These are phyloP conservation scores for Parus major DNA, from an alignment of 2,113 vertebrate species.

Conservation along the genomic window DNA sequence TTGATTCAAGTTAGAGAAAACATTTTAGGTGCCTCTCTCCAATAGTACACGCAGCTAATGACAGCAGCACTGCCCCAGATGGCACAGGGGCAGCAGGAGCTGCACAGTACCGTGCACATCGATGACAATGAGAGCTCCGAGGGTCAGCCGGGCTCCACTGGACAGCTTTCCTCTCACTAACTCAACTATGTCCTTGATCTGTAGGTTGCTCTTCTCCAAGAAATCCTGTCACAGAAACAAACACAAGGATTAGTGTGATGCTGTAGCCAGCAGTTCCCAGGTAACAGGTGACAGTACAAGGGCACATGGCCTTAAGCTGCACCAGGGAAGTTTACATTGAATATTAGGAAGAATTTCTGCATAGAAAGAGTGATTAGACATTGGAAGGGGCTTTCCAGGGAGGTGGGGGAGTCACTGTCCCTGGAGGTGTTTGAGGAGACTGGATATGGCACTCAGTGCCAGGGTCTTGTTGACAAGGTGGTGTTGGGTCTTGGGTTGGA, in stretches of 20 bases:
- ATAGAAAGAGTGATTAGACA: background rate
- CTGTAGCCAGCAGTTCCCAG: background rate
- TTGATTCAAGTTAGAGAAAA: background rate
- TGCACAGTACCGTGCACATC: slow-evolving; percentile 86
- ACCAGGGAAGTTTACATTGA: background rate
- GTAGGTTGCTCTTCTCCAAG: slow-evolving; percentile 83
- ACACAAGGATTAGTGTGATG: background rate
- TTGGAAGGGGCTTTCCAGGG: background rate
- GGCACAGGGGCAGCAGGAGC: background rate
- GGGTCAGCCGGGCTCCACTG: slow-evolving; percentile 85
- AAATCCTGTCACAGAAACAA: slow-evolving; percentile 75
- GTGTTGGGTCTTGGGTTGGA: background rate
- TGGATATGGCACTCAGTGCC: background rate
- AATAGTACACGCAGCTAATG: background rate
- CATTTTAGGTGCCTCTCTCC: background rate
- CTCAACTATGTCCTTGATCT: slow-evolving; percentile 88
- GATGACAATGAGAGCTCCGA: slow-evolving; percentile 89
- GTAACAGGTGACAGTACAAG: background rate
- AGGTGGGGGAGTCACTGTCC: background rate
- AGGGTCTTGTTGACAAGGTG: background rate
- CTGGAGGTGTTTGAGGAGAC: background rate
- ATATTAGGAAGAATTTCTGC: background rate
- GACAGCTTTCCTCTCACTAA: slow-evolving; percentile 88
- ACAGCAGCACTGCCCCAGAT: background rate
- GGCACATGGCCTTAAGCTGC: background rate